A percentile compares a stretch with the other conserved stretches of the same genome.
Conservation (phyloP, 2,888 invertebrate species). For the Heliconius sara region DNA sequence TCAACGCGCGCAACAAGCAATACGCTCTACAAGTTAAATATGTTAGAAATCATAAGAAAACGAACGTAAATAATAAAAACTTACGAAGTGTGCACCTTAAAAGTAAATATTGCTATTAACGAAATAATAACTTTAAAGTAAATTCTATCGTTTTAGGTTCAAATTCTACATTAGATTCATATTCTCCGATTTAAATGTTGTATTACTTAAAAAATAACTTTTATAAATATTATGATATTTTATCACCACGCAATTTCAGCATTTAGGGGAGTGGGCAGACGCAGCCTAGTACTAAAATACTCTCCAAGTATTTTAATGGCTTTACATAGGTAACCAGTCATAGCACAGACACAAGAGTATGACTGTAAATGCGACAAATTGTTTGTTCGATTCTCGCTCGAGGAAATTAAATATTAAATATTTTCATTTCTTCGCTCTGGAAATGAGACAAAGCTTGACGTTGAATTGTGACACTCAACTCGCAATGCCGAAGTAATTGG, state of each 20-base stretch:
- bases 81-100: neutral
- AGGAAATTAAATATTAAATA: too few relatives aligned
- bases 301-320: neutral
- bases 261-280: neutral
- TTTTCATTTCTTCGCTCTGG: too few relatives aligned
- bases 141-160: neutral
- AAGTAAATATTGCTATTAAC: neutral
- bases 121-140: neutral
- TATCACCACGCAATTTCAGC: neutral
- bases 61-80: neutral
- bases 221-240: neutral
- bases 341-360: too few relatives aligned
- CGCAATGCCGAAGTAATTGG: too few relatives aligned
- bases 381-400: too few relatives aligned
- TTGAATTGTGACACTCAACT: too few relatives aligned
- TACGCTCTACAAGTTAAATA: neutral
- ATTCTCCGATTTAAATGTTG: neutral
- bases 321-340: too few relatives aligned
- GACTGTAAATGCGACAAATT: too few relatives aligned
- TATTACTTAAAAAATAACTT: neutral
- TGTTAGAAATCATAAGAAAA: slow-evolving; percentile 15
- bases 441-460: too few relatives aligned
- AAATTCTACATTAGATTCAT: neutral
- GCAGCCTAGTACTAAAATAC: neutral
- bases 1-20: too few relatives aligned